Percentiles rank a stretch among this genome's conserved stretches.
Conservation (phyloP, 2,888 invertebrate genomes). For the Cancer borealis region DNA sequence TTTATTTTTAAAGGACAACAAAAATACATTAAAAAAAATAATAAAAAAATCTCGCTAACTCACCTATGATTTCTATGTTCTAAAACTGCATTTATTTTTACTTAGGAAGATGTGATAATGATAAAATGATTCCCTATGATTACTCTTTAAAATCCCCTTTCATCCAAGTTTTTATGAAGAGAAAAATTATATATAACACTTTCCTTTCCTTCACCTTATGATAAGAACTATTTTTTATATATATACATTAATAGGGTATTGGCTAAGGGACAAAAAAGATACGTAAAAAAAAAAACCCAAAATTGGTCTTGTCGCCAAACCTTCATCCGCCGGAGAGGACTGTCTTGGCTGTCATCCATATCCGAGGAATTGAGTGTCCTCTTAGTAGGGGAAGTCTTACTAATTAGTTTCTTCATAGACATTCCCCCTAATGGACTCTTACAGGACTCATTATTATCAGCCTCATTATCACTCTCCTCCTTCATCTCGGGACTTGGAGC, state of each 20-base stretch:
- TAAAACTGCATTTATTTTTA: too few relatives aligned
- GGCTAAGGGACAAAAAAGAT: not conserved
- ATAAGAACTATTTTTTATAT: too few relatives aligned
- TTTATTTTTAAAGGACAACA: too few relatives aligned
- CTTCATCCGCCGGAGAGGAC: not conserved
- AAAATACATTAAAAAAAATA: too few relatives aligned
- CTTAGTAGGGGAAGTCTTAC: constrained; percentile 25
- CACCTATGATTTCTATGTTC: too few relatives aligned
- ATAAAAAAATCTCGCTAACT: too few relatives aligned
- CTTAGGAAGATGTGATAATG: too few relatives aligned
- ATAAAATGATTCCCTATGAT: too few relatives aligned
- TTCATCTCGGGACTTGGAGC: constrained; percentile 55
- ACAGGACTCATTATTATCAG: constrained; percentile 32
- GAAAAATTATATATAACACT: not conserved
- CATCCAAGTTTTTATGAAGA: too few relatives aligned
- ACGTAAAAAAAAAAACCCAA: not conserved
- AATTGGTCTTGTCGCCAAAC: not conserved
- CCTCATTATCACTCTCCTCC: constrained; percentile 45
- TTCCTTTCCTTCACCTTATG: not conserved
- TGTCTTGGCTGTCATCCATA: constrained; percentile 56
- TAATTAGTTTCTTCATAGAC: constrained; percentile 55
- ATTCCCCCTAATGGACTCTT: constrained; percentile 59
- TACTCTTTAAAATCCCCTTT: too few relatives aligned
- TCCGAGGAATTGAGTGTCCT: not conserved
- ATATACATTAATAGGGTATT: too few relatives aligned